A percentile compares a stretch with the other conserved stretches of the same genome.
These are phyloP conservation scores for Amphiprion percula DNA, from an alignment of 2,113 vertebrate genomes.

Conservation along the genomic window DNA sequence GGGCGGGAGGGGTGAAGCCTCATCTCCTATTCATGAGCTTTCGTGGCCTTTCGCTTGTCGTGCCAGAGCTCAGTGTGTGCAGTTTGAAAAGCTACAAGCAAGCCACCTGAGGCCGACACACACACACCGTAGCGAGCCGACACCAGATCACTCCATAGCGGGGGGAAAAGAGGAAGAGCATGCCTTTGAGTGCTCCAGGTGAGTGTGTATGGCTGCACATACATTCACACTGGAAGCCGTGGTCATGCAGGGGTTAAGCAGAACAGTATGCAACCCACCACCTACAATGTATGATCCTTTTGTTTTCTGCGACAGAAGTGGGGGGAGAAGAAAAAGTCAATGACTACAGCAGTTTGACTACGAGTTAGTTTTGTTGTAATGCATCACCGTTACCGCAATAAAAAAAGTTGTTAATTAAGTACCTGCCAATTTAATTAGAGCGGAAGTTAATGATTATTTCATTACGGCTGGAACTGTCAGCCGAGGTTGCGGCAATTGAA, in stretches of 20 bases:
- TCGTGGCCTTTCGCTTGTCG: constrained; percentile 69
- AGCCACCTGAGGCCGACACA: constrained; percentile 58
- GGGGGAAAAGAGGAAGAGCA: constrained; percentile 11
- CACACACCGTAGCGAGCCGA: constrained; percentile 23
- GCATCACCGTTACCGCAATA: too few species aligned
- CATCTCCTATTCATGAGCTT: constrained; percentile 77
- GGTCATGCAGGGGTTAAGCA: constrained; percentile 52
- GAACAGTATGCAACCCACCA: constrained; percentile 76
- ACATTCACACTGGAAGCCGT: neutral
- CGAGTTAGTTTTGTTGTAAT: constrained; percentile 19
- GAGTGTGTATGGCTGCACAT: constrained; percentile 20
- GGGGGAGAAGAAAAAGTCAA: constrained; percentile 61
- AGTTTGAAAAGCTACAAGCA: constrained; percentile 27
- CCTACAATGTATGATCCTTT: constrained; percentile 85
- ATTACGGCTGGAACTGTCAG: neutral
- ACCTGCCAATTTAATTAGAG: neutral
- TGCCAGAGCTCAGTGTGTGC: constrained; percentile 35
- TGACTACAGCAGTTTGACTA: constrained; percentile 28
- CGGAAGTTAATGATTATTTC: neutral
- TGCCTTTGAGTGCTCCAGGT: constrained; percentile 38
- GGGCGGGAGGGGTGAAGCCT: constrained; percentile 52
- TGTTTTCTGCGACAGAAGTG: constrained; percentile 77
- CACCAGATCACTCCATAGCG: constrained; percentile 11
- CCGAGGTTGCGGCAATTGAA: neutral
- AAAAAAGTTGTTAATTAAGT: too few species aligned